Percentiles rank a stretch among this genome's conserved stretches.
Evolutionary conservation across 2,113 vertebrate species (phyloP).

Genomic region (Sterrhoptilus dennistouni): DNA sequence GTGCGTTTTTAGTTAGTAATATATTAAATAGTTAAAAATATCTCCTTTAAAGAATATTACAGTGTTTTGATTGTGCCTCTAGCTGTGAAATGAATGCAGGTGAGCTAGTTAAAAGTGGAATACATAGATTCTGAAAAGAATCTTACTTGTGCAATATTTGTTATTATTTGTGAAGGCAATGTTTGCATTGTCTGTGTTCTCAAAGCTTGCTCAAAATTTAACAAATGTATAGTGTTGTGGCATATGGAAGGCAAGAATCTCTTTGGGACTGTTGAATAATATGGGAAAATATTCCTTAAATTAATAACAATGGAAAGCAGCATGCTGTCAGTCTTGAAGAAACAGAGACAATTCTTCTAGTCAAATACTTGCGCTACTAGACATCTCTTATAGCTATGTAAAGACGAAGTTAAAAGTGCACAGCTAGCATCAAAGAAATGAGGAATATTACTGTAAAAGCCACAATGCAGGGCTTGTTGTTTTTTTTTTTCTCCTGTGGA

Average conservation of each 20-base stretch:
- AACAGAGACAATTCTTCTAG: not conserved
- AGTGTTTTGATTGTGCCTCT: not conserved
- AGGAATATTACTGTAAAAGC: not conserved
- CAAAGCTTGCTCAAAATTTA: not conserved
- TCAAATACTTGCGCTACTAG: not conserved
- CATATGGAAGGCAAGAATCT: not conserved
- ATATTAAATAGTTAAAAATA: not conserved
- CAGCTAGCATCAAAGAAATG: not conserved
- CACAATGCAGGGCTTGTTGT: fast-evolving
- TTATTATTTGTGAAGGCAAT: not conserved
- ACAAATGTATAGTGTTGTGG: not conserved
- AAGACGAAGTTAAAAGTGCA: not conserved
- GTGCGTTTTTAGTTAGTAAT: not conserved
- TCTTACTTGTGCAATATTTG: not conserved
- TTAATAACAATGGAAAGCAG: not conserved
- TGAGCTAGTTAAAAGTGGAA: not conserved
- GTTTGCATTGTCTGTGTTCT: not conserved
- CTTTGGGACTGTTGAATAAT: not conserved
- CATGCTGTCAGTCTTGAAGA: not conserved
- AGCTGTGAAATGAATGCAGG: not conserved
- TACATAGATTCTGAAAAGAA: not conserved
- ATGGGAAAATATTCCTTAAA: not conserved
- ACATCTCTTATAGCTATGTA: not conserved
- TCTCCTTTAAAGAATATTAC: not conserved
- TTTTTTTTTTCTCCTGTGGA: not conserved